A percentile compares a stretch with the other conserved stretches of the same genome.
Evolutionary conservation across 2,113 vertebrate species (phyloP).

Genomic region (Sinocyclocheilus maitianheensis): DNA sequence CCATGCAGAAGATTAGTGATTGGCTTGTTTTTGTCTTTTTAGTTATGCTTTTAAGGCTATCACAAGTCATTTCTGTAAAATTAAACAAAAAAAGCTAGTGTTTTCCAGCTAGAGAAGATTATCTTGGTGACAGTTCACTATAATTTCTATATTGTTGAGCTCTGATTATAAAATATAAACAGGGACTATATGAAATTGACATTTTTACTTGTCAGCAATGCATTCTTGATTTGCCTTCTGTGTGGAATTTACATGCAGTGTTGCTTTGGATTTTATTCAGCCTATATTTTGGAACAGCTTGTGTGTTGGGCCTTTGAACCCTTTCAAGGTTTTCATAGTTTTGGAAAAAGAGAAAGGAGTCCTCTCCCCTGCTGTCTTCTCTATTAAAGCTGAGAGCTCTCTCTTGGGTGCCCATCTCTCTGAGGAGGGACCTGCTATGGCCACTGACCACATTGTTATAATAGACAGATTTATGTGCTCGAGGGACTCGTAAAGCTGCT

Average conservation of each 20-base stretch:
- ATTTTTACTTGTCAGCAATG: neutral
- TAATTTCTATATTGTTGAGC: neutral
- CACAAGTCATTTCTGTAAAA: neutral
- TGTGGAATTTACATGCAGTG: neutral
- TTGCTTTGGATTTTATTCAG: neutral
- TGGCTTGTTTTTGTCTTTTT: neutral
- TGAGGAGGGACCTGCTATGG: constrained; percentile 39
- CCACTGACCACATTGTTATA: constrained; percentile 50
- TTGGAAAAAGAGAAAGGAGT: constrained; percentile 6
- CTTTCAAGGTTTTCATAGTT: constrained; percentile 13
- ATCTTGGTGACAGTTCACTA: neutral
- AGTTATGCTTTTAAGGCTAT: neutral
- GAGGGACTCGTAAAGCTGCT: constrained; percentile 29
- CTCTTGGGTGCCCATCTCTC: constrained; percentile 37
- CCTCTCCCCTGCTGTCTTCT: constrained; percentile 12
- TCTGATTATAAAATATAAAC: neutral
- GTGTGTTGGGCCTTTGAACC: neutral
- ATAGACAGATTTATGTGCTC: constrained; percentile 50
- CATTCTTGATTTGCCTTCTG: neutral
- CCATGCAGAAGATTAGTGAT: neutral
- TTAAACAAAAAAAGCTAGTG: neutral
- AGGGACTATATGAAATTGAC: neutral
- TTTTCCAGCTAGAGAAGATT: neutral
- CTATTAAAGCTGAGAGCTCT: constrained; percentile 31
- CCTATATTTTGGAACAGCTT: neutral